These are phyloP conservation scores for Hirtodrosophila duncani DNA, from an alignment of 2,888 invertebrate species.

Conservation along the genomic window DNA sequence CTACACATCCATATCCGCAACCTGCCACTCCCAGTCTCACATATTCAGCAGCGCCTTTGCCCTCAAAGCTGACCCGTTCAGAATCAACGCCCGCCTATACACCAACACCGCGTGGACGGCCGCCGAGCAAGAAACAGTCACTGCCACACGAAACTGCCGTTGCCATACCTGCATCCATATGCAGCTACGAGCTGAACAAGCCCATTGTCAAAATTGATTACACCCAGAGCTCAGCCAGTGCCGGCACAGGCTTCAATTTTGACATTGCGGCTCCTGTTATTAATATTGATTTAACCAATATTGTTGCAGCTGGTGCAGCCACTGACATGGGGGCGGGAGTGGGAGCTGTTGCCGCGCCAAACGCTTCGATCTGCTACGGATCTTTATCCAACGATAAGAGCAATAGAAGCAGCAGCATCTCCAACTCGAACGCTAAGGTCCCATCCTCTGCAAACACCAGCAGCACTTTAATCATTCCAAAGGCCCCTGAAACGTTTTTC, in stretches of 20 bases:
- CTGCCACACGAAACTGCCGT: conserved; percentile 64
- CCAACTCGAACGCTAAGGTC: conserved; percentile 45
- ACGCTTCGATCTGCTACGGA: conserved; percentile 47
- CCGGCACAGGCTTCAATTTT: conserved; percentile 44
- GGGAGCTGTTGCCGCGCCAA: conserved; percentile 2
- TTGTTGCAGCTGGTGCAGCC: conserved; percentile 54
- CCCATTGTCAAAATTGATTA: conserved; percentile 78
- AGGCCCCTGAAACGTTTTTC: conserved; percentile 64
- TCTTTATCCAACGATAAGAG: conserved; percentile 17
- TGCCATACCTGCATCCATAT: conserved; percentile 76
- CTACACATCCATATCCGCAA: conserved; percentile 19
- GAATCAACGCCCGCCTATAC: conserved; percentile 65
- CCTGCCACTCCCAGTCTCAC: conserved; percentile 25
- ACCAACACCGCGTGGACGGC: conserved; percentile 42
- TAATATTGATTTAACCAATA: conserved; percentile 77
- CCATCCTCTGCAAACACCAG: conserved; percentile 42
- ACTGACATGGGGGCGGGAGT: conserved; percentile 9
- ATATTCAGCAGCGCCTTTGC: conserved; percentile 42
- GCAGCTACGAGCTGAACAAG: conserved; percentile 75
- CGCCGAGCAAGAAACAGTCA: conserved; percentile 49
- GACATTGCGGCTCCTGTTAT: conserved; percentile 73
- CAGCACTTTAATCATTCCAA: conserved; percentile 56
- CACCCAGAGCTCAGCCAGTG: conserved; percentile 32
- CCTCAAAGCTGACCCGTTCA: conserved; percentile 61
- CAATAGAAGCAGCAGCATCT: conserved; percentile 42